Conservation (phyloP, 2,797 vertebrate genomes). For the Coilia nasus region DNA sequence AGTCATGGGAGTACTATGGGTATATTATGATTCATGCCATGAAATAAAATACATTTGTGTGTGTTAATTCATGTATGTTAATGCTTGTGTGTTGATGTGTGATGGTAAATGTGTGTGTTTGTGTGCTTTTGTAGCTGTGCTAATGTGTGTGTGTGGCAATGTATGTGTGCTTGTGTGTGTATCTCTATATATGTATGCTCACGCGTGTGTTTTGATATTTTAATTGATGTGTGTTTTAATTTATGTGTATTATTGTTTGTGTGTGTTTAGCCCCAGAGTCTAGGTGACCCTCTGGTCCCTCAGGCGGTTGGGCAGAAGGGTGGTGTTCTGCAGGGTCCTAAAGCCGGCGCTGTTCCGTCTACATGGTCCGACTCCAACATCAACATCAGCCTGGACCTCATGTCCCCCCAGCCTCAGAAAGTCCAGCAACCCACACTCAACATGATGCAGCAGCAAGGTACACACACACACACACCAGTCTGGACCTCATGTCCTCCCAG, state of each 20-base stretch:
- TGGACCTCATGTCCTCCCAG: conserved; percentile 86
- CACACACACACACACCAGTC: conserved; percentile 39
- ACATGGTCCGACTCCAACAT: conserved; percentile 96
- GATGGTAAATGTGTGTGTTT: too few relatives aligned
- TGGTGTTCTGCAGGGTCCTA: conserved; percentile 77
- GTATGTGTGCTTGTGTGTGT: conserved; percentile 34
- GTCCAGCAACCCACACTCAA: conserved; percentile 90
- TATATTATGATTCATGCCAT: too few relatives aligned
- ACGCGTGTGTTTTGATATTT: too few relatives aligned
- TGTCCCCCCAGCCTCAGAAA: conserved; percentile 91
- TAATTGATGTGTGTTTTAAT: conserved; percentile 47
- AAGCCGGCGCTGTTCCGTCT: conserved; percentile 82
- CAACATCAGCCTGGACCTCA: conserved; percentile 97
- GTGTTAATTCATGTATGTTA: too few relatives aligned
- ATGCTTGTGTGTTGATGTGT: too few relatives aligned
- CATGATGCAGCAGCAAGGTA: conserved; percentile 86
- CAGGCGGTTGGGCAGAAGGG: conserved; percentile 78
- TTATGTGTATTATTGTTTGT: neutral
- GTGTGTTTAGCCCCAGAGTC: conserved; percentile 75
- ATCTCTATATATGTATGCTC: too few relatives aligned
- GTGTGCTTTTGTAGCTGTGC: conserved; percentile 20
- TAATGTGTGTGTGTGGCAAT: conserved; percentile 49
- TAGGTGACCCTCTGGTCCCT: conserved; percentile 82
- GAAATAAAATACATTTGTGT: too few relatives aligned
- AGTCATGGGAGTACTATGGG: too few relatives aligned